These are phyloP conservation scores for Monoplex corrugatus DNA, from an alignment of 2,888 invertebrate species.

Conservation along the genomic window DNA sequence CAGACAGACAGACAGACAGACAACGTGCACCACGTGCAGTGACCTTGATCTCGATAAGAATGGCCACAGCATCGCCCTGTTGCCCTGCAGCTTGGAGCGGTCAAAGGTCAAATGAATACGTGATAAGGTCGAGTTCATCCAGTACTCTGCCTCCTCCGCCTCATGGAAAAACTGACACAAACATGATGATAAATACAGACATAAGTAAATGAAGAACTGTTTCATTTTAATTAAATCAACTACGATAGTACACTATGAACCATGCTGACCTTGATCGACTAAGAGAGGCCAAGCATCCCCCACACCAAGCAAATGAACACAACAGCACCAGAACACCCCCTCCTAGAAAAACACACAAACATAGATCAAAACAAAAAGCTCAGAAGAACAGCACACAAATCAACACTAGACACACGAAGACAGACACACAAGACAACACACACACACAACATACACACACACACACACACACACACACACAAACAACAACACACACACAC, in stretches of 20 bases:
- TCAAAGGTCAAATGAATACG: constrained; percentile 73
- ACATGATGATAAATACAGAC: background rate
- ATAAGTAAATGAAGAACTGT: background rate
- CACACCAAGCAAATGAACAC: too few relatives aligned
- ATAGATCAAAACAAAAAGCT: background rate
- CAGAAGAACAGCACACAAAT: background rate
- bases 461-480: background rate
- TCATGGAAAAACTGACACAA: constrained; percentile 78
- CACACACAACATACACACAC: background rate
- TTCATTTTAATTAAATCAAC: background rate
- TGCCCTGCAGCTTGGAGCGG: constrained; percentile 66
- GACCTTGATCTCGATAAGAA: constrained; percentile 77
- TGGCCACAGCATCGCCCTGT: constrained; percentile 69
- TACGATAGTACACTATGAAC: background rate
- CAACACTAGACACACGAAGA: background rate
- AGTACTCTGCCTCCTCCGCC: constrained; percentile 77
- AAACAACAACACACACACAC: background rate
- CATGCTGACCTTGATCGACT: too few relatives aligned
- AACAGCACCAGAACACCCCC: background rate
- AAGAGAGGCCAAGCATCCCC: too few relatives aligned
- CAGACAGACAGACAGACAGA: too few relatives aligned
- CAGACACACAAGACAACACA: background rate
- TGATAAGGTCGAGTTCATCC: constrained; percentile 78
- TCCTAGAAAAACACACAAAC: background rate
- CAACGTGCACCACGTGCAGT: too few relatives aligned